These are phyloP conservation scores for Colletes collaris DNA, from an alignment of 2,888 invertebrate genomes.

Conservation along the genomic window DNA sequence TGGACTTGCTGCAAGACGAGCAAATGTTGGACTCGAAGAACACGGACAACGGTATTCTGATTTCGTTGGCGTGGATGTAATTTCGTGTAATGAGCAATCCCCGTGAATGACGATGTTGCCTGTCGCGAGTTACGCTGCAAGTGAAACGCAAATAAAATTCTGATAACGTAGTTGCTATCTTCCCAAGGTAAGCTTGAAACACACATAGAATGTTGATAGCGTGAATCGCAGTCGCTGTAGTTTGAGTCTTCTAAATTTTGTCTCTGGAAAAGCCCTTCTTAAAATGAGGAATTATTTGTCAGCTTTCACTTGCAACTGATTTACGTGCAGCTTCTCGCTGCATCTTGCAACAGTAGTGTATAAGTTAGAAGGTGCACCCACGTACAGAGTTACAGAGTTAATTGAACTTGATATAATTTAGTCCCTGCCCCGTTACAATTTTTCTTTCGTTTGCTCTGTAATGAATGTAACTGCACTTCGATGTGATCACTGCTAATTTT, in stretches of 20 bases:
- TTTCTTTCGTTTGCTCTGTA: constrained; percentile 31
- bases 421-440: constrained; percentile 8
- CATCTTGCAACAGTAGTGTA: constrained; percentile 28
- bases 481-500: constrained; percentile 35
- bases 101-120: constrained; percentile 8
- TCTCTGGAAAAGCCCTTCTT: background rate
- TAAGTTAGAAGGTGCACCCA: constrained; percentile 37
- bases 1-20: constrained; percentile 79
- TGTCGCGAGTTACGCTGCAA: background rate
- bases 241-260: background rate
- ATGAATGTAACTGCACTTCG: constrained; percentile 18
- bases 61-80: constrained; percentile 19
- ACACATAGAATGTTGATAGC: background rate
- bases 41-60: constrained; percentile 66
- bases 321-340: constrained; percentile 10
- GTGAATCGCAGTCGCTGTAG: background rate
- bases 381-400: constrained; percentile 26
- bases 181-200: too few species aligned
- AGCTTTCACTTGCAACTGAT: background rate
- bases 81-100: constrained; percentile 3
- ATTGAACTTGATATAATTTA: constrained; percentile 38
- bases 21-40: constrained; percentile 77
- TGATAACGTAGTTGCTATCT: too few species aligned
- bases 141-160: background rate
- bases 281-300: background rate